Base-by-base conservation (phyloP, 2,888 invertebrate genomes). In the Craniophora ligustri region DNA sequence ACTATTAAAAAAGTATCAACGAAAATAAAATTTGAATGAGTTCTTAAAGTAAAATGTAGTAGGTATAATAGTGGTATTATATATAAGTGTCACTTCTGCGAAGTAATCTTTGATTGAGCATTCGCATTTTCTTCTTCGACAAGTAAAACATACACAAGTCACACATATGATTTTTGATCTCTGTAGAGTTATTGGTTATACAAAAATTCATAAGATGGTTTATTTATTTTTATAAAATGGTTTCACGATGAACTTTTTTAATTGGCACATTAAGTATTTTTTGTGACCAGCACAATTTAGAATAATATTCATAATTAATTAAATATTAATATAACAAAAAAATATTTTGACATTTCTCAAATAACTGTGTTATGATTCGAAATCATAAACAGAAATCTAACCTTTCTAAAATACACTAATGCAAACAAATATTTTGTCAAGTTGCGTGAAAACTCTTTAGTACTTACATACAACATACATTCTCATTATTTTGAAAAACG, bases 271-370 rank as follows among this genome's bases (percentile, higher is more conserved):
- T n/a, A n/a, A n/a, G 46, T 14, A 11, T 41, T 79, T 63, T 57
- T 73, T 68, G 87, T 88, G 87, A 86, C 85, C 87, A 84, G 89
- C 87, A 88, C 88, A 79, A 76, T 71, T 45, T 65, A 23, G 31
- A 42, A 32, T 45, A 58, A 47, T 5, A 55, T 38, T 31, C 19
- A 26, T 41, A 42, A 39, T 34, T 18, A 31, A 30, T 51, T 47
- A 28, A 19, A n/a, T 46, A 26, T n/a, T n/a, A n/a, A n/a, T 18
- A 58, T 26, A 58, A 48, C 54, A 41, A 11, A 67, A 48, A 41
- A 40, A 50, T 44, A 46, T 54, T 60, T 75, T 68, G 67, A 65
- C 59, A 58, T 32, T 47, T n/a, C 49, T 11, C n/a, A 10, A 57
- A 21, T 41, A 30, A 48, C 6, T 47, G 11, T 30, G 45, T 35